phyloP scores from a whole-genome alignment of 2,888 invertebrate genomes.

The Blera fallax region DNA sequence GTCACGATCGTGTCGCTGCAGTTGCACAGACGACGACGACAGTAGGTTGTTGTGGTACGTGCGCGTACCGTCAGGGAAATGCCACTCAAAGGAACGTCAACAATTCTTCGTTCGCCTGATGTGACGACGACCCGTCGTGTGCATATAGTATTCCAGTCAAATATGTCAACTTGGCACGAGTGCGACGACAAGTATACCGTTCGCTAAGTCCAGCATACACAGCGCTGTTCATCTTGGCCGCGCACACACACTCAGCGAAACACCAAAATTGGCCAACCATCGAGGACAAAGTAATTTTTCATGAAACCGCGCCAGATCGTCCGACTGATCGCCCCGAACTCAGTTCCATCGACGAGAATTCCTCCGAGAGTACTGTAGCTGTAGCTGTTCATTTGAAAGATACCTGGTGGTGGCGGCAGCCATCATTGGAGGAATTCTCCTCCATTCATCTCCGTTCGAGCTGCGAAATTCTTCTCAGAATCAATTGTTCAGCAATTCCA shows the following conservation, averaged over 20 bases:
- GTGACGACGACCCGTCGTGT: constrained; percentile 34
- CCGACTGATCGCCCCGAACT: neutral
- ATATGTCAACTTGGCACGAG: constrained; percentile 69
- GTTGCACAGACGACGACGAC: constrained; percentile 5
- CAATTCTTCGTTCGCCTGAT: constrained; percentile 50
- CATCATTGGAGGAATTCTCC: constrained; percentile 51
- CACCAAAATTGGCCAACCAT: constrained; percentile 56
- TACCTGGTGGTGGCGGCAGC: constrained; percentile 14
- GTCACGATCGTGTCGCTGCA: constrained; percentile 58
- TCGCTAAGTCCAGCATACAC: constrained; percentile 2
- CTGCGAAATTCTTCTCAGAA: constrained; percentile 64
- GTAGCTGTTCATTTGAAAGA: neutral
- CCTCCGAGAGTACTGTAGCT: constrained; percentile 37
- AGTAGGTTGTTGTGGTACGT: constrained; percentile 26
- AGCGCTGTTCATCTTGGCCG: constrained; percentile 20
- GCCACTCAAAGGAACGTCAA: constrained; percentile 68
- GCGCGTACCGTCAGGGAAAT: constrained; percentile 69
- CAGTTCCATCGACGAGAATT: constrained; percentile 49
- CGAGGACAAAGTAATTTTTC: constrained; percentile 51
- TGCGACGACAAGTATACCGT: constrained; percentile 55
- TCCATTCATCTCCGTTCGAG: constrained; percentile 47
- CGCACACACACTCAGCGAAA: constrained; percentile 11
- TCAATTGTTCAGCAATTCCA: constrained; percentile 67
- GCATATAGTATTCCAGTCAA: constrained; percentile 39
- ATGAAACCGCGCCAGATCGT: constrained; percentile 35